Evolutionary conservation across 1,140 invertebrate species (phyloP).

Genomic region (Drosophila varians): DNA sequence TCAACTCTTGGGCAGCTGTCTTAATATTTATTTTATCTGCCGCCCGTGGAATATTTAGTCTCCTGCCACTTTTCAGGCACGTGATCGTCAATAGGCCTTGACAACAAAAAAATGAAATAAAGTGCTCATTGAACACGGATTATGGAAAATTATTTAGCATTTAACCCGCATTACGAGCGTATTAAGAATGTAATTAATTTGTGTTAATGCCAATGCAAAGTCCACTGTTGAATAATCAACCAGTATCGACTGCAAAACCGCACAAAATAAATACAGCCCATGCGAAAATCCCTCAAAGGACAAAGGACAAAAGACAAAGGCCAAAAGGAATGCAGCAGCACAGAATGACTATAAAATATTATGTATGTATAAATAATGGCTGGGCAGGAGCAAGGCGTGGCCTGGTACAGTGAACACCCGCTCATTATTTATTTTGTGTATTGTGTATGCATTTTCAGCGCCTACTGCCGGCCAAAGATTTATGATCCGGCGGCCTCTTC

Average conservation of each 20-base stretch:
- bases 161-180: conserved; percentile 46
- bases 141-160: conserved; percentile 61
- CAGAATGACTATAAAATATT: conserved; percentile 26
- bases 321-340: conserved; percentile 35
- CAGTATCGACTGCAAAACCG: conserved; percentile 17
- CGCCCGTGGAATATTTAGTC: conserved; percentile 22
- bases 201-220: conserved; percentile 55
- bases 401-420: conserved; percentile 21
- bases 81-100: conserved; percentile 21
- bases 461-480: conserved; percentile 50
- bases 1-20: conserved; percentile 29
- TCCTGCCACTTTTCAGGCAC: conserved; percentile 15
- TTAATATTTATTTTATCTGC: conserved; percentile 27
- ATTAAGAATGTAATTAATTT: conserved; percentile 79
- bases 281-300: conserved; percentile 45
- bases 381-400: conserved; percentile 49
- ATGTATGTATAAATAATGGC: conserved; percentile 60
- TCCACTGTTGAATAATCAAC: conserved; percentile 50
- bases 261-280: conserved; percentile 12
- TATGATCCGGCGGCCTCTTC: conserved; percentile 16
- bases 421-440: conserved; percentile 61
- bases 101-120: no score
- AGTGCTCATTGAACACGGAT: conserved; percentile 38
- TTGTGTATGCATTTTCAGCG: conserved; percentile 29
- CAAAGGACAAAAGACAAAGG: conserved; percentile 63